Evolutionary conservation across 1,140 invertebrate species (phyloP).

Genomic region (Pomphorhynchus laevis): DNA sequence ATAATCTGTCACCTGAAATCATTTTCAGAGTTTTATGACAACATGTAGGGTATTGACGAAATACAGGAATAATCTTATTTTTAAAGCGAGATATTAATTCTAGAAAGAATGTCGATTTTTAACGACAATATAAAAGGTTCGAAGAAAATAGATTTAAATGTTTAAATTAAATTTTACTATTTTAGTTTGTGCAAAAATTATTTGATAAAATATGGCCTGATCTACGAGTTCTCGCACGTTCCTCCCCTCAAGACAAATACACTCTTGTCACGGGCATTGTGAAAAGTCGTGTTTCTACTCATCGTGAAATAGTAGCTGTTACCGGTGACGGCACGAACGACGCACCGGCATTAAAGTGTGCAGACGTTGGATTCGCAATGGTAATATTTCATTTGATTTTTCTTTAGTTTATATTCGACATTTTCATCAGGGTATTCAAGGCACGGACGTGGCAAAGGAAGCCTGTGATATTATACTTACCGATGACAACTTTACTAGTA

Average conservation of each 20-base stretch:
- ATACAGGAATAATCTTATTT: no score
- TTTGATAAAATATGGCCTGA: slow-evolving; percentile 15
- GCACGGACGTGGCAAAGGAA: slow-evolving; percentile 19
- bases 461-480: slow-evolving; percentile 18
- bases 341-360: slow-evolving; percentile 17
- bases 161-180: no score
- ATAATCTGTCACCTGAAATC: no score
- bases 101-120: no score
- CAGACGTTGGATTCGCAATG: slow-evolving; percentile 19
- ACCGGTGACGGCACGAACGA: slow-evolving; percentile 19
- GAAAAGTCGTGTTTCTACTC: slow-evolving; percentile 13
- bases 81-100: no score
- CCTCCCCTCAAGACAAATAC: slow-evolving; percentile 17
- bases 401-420: not conserved
- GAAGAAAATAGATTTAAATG: no score
- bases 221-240: slow-evolving; percentile 16
- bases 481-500: slow-evolving; percentile 17
- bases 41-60: no score
- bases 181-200: slow-evolving; percentile 12
- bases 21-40: no score
- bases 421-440: slow-evolving; percentile 14
- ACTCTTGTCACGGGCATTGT: slow-evolving; percentile 18
- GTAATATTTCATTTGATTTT: not conserved
- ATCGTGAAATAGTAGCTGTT: slow-evolving; percentile 16
- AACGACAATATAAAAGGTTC: no score